phyloP scores from a whole-genome alignment of 2,888 invertebrate species.

The Sphaeridia pumilis region DNA sequence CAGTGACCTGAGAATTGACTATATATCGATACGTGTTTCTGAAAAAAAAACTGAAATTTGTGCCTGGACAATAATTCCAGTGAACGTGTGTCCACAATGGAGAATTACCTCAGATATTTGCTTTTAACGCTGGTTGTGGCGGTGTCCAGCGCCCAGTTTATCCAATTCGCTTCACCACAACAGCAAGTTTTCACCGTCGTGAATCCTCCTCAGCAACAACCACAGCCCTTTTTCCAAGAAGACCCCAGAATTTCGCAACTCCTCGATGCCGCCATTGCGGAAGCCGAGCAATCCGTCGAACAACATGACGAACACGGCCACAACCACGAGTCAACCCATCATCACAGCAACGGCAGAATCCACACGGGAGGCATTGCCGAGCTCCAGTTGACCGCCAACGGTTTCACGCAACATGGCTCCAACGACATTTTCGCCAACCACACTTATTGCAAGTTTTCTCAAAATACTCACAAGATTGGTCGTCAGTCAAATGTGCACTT shows the following conservation, averaged over 20 bases:
- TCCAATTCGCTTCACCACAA: neutral
- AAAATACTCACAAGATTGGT: conserved; percentile 33
- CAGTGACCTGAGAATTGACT: too few species aligned
- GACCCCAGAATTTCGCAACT: conserved; percentile 1
- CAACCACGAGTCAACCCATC: neutral
- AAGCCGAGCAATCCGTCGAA: conserved; percentile 8
- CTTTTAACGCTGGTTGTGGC: neutral
- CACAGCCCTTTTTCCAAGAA: neutral
- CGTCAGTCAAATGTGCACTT: conserved; percentile 29
- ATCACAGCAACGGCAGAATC: neutral
- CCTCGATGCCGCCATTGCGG: conserved; percentile 10
- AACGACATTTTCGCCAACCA: conserved; percentile 11
- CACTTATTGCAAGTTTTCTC: conserved; percentile 35
- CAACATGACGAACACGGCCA: conserved; percentile 1
- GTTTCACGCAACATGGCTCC: conserved; percentile 1
- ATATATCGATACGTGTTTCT: too few species aligned
- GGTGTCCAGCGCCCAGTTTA: neutral
- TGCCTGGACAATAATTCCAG: too few species aligned
- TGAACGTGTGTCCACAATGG: neutral
- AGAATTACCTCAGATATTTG: neutral
- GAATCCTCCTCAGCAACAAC: neutral
- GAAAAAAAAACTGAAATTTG: too few species aligned
- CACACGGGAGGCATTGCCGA: neutral
- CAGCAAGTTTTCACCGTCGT: neutral
- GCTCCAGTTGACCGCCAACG: too few species aligned